Evolutionary conservation across 2,797 vertebrate genomes (phyloP).

Genomic region (Hippoglossus hippoglossus): DNA sequence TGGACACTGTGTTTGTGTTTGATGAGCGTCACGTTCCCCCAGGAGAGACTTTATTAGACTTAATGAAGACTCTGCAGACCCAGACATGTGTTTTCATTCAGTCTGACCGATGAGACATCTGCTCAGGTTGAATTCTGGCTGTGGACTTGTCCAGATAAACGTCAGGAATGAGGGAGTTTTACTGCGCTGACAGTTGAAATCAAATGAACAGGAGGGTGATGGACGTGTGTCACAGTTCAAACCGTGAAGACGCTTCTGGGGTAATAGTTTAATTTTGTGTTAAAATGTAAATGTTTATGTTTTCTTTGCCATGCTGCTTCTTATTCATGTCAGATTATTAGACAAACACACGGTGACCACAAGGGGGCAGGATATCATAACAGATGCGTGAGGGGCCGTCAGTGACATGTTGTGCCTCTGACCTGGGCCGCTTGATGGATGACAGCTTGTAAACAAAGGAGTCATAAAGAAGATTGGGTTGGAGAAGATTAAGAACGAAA

Average conservation of each 20-base stretch:
- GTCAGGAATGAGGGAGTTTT: not conserved
- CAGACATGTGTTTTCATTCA: not conserved
- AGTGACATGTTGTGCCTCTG: constrained; percentile 13
- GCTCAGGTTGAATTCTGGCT: not conserved
- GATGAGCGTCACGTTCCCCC: too few species aligned
- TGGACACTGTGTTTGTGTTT: too few species aligned
- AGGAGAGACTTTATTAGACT: not conserved
- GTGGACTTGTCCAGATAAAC: not conserved
- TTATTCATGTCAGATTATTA: not conserved
- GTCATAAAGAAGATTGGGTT: constrained; percentile 11
- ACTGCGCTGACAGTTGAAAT: not conserved
- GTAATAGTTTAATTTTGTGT: not conserved
- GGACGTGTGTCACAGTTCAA: not conserved
- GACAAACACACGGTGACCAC: constrained; percentile 21
- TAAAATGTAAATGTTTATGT: too few species aligned
- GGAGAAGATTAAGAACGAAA: constrained; percentile 31
- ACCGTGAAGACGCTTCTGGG: not conserved
- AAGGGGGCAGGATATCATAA: constrained; percentile 46
- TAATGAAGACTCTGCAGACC: not conserved
- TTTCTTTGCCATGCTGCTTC: too few species aligned
- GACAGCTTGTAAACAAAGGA: constrained; percentile 7
- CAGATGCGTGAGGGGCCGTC: not conserved
- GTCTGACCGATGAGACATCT: not conserved
- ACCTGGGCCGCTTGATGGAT: constrained; percentile 42
- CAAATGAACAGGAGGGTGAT: not conserved